A percentile compares a stretch with the other conserved stretches of the same genome.
phyloP scores from a whole-genome alignment of 2,113 vertebrate species.

The Mirounga angustirostris region DNA sequence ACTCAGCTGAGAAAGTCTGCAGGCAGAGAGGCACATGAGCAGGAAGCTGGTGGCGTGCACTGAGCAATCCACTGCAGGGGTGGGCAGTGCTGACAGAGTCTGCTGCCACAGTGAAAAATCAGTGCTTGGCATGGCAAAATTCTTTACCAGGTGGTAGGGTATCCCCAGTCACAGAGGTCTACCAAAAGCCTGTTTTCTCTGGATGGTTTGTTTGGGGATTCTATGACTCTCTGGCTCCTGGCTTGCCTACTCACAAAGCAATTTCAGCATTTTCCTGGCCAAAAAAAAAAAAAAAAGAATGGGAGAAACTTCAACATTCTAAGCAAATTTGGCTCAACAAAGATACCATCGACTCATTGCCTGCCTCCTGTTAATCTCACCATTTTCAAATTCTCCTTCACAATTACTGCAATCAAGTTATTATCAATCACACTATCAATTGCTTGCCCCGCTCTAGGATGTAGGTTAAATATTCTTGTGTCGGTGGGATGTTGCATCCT shows the following conservation, averaged over 20 bases:
- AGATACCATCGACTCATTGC: conserved; percentile 87
- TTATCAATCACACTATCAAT: conserved; percentile 96
- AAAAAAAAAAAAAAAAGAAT: background rate
- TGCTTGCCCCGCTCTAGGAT: conserved; percentile 92
- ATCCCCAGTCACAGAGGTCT: background rate
- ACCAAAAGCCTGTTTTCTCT: background rate
- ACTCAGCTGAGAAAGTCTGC: background rate
- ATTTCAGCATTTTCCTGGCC: conserved; percentile 27
- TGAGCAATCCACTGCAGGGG: background rate
- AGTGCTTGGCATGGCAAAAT: too few species aligned
- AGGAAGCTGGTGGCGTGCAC: background rate
- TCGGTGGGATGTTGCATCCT: conserved; percentile 88
- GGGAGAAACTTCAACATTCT: conserved; percentile 88
- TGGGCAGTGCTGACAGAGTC: too few species aligned
- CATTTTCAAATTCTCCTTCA: conserved; percentile 89
- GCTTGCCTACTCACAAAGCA: background rate
- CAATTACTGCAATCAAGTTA: conserved; percentile 93
- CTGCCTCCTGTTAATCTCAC: conserved; percentile 93
- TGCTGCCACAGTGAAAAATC: background rate
- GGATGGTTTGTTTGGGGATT: background rate
- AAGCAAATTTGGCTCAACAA: conserved; percentile 92
- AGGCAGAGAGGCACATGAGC: rapidly evolving
- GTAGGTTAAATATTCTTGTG: conserved; percentile 93
- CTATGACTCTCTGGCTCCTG: background rate
- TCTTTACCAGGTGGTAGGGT: background rate